A percentile compares a stretch with the other conserved stretches of the same genome.
These are phyloP conservation scores for Chelidonichthys spinosus DNA, from an alignment of 2,797 vertebrate species.

Conservation along the genomic window DNA sequence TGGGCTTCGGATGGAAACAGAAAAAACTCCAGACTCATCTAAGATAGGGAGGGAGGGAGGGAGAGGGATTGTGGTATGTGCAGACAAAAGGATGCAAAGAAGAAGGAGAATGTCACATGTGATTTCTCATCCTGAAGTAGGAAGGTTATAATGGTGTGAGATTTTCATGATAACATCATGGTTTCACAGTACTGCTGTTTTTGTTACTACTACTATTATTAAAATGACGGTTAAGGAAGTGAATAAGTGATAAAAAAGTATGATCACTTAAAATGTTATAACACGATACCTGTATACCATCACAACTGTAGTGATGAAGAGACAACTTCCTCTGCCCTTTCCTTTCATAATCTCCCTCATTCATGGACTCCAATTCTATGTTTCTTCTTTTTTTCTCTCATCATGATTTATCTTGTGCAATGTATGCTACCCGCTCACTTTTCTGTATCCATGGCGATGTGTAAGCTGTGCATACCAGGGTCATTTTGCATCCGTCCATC, in stretches of 20 bases:
- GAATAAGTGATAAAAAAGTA: not conserved
- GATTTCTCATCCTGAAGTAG: slow-evolving; percentile 11
- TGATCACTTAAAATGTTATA: too few relatives aligned
- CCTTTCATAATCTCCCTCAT: not conserved
- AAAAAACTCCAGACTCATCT: slow-evolving; percentile 27
- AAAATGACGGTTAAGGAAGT: not conserved
- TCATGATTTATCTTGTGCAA: slow-evolving; percentile 21
- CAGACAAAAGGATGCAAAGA: slow-evolving; percentile 27
- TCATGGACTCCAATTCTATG: not conserved
- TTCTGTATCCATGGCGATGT: slow-evolving; percentile 20
- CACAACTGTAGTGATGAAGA: slow-evolving; percentile 29
- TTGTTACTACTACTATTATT: not conserved
- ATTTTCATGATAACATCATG: not conserved
- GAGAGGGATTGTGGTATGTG: slow-evolving; percentile 20
- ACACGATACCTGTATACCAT: too few relatives aligned
- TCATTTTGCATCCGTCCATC: slow-evolving; percentile 48
- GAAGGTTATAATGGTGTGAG: slow-evolving; percentile 1
- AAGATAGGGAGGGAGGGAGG: slow-evolving; percentile 25
- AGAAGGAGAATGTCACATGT: slow-evolving; percentile 27
- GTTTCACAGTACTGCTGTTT: too few relatives aligned
- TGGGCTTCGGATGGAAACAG: not conserved
- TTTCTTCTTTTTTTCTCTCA: slow-evolving; percentile 8
- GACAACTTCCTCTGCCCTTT: not conserved
- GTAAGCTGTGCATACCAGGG: slow-evolving; percentile 38
- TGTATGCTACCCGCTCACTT: slow-evolving; percentile 23